These are phyloP conservation scores for Drosophila neotestacea DNA, from an alignment of 2,888 invertebrate species.

Conservation along the genomic window DNA sequence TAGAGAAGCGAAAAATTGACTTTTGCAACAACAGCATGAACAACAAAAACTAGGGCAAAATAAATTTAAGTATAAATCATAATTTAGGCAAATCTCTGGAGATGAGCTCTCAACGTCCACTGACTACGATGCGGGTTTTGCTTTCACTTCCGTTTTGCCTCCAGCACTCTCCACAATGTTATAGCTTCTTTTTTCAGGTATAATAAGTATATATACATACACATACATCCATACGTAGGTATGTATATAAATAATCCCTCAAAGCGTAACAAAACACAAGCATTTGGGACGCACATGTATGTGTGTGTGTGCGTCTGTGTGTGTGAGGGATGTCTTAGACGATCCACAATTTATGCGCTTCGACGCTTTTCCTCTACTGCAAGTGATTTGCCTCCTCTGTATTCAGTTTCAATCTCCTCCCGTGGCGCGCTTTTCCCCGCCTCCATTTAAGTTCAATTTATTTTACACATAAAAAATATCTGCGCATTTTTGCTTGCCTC, in stretches of 20 bases:
- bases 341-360: constrained; percentile 75
- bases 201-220: constrained; percentile 9
- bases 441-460: constrained; percentile 64
- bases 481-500: constrained; percentile 52
- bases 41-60: constrained; percentile 29
- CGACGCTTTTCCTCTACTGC: constrained; percentile 75
- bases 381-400: constrained; percentile 64
- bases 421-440: constrained; percentile 1
- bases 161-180: constrained; percentile 1
- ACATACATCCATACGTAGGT: too few relatives aligned
- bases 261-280: constrained; percentile 70
- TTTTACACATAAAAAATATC: constrained; percentile 72
- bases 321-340: constrained; percentile 39
- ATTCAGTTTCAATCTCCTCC: constrained; percentile 20
- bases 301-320: constrained; percentile 25
- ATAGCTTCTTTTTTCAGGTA: constrained; percentile 10
- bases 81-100: constrained; percentile 78
- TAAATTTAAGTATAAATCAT: constrained; percentile 74
- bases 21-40: constrained; percentile 10
- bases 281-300: constrained; percentile 40
- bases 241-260: constrained; percentile 59
- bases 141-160: constrained; percentile 5
- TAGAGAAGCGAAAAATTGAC: constrained; percentile 40
- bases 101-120: constrained; percentile 73
- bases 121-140: constrained; percentile 38